Evolutionary conservation across 2,797 vertebrate species (phyloP), one percentile per base, ranked within the genome.

Genomic region (Euthynnus affinis): DNA sequence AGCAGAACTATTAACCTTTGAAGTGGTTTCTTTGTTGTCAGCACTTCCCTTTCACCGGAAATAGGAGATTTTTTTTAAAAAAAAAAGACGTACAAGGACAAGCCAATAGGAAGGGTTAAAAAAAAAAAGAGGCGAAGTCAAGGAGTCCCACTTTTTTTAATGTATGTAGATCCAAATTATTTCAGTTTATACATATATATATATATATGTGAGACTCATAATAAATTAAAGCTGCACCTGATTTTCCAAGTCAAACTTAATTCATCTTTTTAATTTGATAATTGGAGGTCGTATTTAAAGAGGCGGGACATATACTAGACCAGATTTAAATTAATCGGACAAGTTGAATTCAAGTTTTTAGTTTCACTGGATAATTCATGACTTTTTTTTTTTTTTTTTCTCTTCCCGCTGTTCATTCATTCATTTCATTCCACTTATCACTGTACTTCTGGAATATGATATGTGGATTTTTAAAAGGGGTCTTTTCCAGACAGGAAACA

Each of bases 401-500:
- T 29, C 49, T 27, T 34, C 32, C 34, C 17, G 4, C 0, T 3
- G 13, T 42, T 42, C 40, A 42, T 13, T 58, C 34, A 46, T 40
- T 32, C 72, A 22, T n/a, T 17, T 58, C 59, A 14, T 23, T 53
- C 61, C 17, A 12, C 46, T 32, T 37, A 34, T 65, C 44, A 65
- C 5, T 17, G 46, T 48, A 17, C 18, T 48, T 59, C 44, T 44
- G 34, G n/a, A 71, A 34, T 14, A 27, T 34, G 46, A 66, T 32
- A 22, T 40, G 25, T 52, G 60, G 60, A 42, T 23, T 27, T 62
- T 49, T 51, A 32, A 27, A 20, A 14, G 6, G 23, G 17, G 2
- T n/a, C 20, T 64, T 46, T 42, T 67, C 53, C 58, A 48, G 60
- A 56, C 42, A 56, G 73, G 68, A 81, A 67, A 76, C 69, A 52